Conservation (phyloP, 2,797 vertebrate genomes). For the Trachurus trachurus region DNA sequence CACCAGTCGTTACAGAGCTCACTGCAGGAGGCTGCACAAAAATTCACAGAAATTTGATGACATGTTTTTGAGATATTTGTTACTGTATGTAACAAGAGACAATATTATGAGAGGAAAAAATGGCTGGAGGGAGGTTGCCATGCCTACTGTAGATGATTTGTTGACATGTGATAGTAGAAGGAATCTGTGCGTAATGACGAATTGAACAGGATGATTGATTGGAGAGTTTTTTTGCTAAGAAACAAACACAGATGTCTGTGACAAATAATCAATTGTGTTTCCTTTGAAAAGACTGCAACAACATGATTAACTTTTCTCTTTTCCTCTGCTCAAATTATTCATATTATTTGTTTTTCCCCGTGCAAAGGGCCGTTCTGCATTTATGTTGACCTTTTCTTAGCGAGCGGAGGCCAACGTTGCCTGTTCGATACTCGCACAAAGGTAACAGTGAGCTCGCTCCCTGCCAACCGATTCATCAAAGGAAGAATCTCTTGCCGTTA, state of each 20-base stretch:
- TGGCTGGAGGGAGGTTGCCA: neutral
- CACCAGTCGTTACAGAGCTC: neutral
- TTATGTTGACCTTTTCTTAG: constrained; percentile 81
- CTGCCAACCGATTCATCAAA: constrained; percentile 93
- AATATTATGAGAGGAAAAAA: neutral
- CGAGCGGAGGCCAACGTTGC: constrained; percentile 52
- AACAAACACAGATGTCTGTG: constrained; percentile 1
- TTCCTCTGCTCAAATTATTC: constrained; percentile 39
- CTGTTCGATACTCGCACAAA: constrained; percentile 56
- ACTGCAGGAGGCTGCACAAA: neutral
- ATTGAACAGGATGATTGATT: neutral
- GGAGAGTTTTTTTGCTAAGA: neutral
- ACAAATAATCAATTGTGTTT: constrained; percentile 19
- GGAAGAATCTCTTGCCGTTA: constrained; percentile 89
- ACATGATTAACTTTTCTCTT: constrained; percentile 39
- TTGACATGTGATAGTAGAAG: neutral
- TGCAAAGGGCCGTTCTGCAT: constrained; percentile 42
- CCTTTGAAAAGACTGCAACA: constrained; percentile 8
- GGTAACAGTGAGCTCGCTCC: constrained; percentile 84
- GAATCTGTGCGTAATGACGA: neutral
- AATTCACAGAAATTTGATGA: neutral
- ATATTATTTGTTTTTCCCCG: constrained; percentile 55
- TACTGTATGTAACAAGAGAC: neutral
- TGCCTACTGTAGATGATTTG: constrained; percentile 2
- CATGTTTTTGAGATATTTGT: constrained; percentile 1